These are phyloP conservation scores for Baronia brevicornis DNA, from an alignment of 2,888 invertebrate genomes.

Conservation along the genomic window DNA sequence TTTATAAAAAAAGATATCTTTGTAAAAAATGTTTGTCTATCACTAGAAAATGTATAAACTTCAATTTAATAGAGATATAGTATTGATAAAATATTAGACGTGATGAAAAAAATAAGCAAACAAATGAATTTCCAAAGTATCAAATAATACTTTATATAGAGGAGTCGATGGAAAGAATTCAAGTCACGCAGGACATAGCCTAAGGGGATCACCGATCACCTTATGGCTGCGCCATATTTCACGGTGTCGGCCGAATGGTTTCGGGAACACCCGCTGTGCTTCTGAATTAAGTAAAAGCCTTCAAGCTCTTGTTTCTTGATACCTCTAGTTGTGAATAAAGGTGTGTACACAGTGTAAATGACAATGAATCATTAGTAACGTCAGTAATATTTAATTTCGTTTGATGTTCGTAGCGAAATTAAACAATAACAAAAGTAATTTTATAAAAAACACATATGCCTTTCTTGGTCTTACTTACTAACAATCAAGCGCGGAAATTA, in stretches of 20 bases:
- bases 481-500: too few relatives aligned
- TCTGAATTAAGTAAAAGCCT: constrained; percentile 84
- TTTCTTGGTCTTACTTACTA: too few relatives aligned
- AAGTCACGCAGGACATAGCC: constrained; percentile 60
- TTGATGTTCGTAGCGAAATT: too few relatives aligned
- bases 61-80: too few relatives aligned
- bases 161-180: constrained; percentile 37
- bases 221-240: constrained; percentile 64
- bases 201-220: constrained; percentile 49
- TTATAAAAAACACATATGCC: too few relatives aligned
- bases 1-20: too few relatives aligned
- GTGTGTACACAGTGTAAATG: constrained; percentile 29
- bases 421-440: too few relatives aligned
- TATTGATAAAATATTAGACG: constrained; percentile 2
- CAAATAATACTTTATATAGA: constrained; percentile 10
- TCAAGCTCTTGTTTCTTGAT: constrained; percentile 79
- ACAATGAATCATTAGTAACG: constrained; percentile 1
- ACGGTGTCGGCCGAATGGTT: constrained; percentile 60
- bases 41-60: too few relatives aligned
- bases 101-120: constrained; percentile 12
- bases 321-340: constrained; percentile 65
- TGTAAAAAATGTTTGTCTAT: too few relatives aligned
- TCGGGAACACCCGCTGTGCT: constrained; percentile 81
- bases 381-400: too few relatives aligned
- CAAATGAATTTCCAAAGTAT: constrained; percentile 19